Evolutionary conservation across 2,797 vertebrate species (phyloP).

Genomic region (Macropodus opercularis): DNA sequence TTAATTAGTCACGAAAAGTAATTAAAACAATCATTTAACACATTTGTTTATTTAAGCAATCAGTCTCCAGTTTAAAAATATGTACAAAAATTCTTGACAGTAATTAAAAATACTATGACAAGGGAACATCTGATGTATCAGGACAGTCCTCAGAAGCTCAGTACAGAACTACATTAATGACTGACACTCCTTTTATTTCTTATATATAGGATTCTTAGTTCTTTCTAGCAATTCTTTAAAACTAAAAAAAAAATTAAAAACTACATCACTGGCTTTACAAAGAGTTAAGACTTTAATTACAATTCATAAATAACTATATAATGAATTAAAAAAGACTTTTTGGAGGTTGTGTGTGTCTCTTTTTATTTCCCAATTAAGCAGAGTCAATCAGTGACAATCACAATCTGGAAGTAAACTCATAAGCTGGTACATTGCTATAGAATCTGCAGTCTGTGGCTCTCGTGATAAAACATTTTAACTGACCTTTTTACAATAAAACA

Average conservation of each 20-base stretch:
- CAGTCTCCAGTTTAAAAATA: slow-evolving; percentile 15
- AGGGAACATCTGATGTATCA: slow-evolving; percentile 1
- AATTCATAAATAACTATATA: slow-evolving; percentile 9
- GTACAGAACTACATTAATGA: slow-evolving; percentile 32
- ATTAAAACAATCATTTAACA: slow-evolving; percentile 4
- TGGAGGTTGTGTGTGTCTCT: not conserved
- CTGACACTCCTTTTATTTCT: slow-evolving; percentile 3
- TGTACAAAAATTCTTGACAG: slow-evolving; percentile 36
- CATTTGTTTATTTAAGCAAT: slow-evolving; percentile 33
- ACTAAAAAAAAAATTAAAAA: not conserved
- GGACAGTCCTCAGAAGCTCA: slow-evolving; percentile 42
- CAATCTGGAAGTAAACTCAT: not conserved
- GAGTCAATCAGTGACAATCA: not conserved
- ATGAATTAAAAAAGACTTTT: not conserved
- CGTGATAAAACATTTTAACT: not conserved
- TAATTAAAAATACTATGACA: slow-evolving; percentile 12
- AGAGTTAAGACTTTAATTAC: too few species aligned
- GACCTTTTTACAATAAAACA: not conserved
- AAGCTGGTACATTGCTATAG: not conserved
- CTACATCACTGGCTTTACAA: not conserved
- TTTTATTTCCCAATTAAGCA: not conserved
- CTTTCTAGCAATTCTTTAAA: not conserved
- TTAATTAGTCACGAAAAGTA: too few species aligned
- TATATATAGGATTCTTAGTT: not conserved
- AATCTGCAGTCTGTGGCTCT: not conserved